A percentile compares a stretch with the other conserved stretches of the same genome.
These are phyloP conservation scores for Lacerta bilineata DNA, from an alignment of 2,797 vertebrate genomes.

Conservation along the genomic window DNA sequence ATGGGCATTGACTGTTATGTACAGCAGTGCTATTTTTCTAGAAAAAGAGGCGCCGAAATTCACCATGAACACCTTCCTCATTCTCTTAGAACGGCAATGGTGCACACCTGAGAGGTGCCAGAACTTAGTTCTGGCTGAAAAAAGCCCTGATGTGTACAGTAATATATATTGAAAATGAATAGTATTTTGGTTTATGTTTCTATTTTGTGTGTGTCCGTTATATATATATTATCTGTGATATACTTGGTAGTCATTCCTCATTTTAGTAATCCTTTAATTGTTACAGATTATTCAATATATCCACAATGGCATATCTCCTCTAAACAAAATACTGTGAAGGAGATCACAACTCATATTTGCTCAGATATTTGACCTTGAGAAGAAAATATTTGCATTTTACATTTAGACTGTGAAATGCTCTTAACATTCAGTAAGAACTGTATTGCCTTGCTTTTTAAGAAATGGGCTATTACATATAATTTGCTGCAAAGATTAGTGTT, in stretches of 20 bases:
- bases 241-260: neutral
- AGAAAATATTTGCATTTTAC: conserved; percentile 70
- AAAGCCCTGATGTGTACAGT: too few species aligned
- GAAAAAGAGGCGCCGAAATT: too few species aligned
- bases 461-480: conserved; percentile 70
- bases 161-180: neutral
- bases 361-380: conserved; percentile 67
- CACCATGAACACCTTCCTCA: too few species aligned
- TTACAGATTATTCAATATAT: conserved; percentile 38
- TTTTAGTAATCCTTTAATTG: neutral
- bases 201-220: neutral
- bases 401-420: conserved; percentile 61
- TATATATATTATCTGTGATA: neutral
- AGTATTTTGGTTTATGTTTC: neutral
- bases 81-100: too few species aligned
- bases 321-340: conserved; percentile 29
- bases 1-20: neutral
- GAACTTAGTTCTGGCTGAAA: too few species aligned
- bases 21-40: neutral
- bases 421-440: conserved; percentile 66
- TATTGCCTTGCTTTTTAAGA: conserved; percentile 65
- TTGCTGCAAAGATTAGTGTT: conserved; percentile 77
- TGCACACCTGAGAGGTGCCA: too few species aligned
- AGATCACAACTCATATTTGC: conserved; percentile 41
- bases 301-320: conserved; percentile 45